phyloP scores from a whole-genome alignment of 2,113 vertebrate genomes.

The Brachypteracias leptosomus region DNA sequence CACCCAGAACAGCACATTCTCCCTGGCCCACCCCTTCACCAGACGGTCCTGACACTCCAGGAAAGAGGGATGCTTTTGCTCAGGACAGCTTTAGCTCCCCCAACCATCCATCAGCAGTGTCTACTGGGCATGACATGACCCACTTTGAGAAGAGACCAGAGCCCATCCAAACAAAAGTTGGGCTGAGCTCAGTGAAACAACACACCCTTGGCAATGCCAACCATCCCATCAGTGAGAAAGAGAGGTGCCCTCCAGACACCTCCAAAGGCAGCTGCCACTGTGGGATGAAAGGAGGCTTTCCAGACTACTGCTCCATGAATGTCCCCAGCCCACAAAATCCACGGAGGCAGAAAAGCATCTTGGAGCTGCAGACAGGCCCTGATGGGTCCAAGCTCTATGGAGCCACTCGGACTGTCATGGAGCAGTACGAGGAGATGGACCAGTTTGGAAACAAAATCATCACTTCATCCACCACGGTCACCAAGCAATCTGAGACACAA shows the following conservation, averaged over 20 bases:
- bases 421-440: slow-evolving; percentile 82
- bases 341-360: slow-evolving; percentile 76
- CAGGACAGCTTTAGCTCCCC: slow-evolving; percentile 27
- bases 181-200: slow-evolving; percentile 8
- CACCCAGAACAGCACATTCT: background rate
- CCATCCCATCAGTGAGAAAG: background rate
- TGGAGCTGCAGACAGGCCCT: slow-evolving; percentile 78
- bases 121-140: background rate
- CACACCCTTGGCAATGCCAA: background rate
- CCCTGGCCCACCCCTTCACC: background rate
- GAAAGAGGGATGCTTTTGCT: slow-evolving; percentile 24
- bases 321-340: slow-evolving; percentile 49
- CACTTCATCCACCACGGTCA: slow-evolving; percentile 79
- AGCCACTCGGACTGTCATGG: slow-evolving; percentile 75
- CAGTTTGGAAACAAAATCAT: slow-evolving; percentile 80
- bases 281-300: slow-evolving; percentile 22
- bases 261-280: slow-evolving; percentile 43
- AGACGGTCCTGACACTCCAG: background rate
- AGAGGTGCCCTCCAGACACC: background rate
- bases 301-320: background rate
- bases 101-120: background rate
- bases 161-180: background rate
- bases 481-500: slow-evolving; percentile 74
- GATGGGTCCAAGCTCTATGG: slow-evolving; percentile 71
- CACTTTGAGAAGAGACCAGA: slow-evolving; percentile 12